Evolutionary conservation across 2,797 vertebrate genomes (phyloP).

Genomic region (Pogoniulus pusillus): DNA sequence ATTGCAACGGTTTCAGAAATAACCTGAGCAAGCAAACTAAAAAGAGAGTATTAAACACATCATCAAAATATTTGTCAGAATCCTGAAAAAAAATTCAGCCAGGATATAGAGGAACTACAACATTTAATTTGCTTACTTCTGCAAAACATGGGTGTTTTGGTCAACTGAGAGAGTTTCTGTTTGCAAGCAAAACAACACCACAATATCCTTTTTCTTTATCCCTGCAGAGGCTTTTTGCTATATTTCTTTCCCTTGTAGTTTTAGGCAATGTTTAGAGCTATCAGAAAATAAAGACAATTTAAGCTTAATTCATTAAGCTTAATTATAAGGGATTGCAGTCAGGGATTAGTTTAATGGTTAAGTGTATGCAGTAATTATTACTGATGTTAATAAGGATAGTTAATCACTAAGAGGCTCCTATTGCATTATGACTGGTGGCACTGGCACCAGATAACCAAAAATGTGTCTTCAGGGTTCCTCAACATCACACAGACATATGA

Average conservation of each 20-base stretch:
- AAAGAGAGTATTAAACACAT: background rate
- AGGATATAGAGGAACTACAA: background rate
- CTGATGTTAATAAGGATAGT: constrained; percentile 45
- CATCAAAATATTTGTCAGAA: background rate
- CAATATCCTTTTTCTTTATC: background rate
- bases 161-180: background rate
- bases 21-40: background rate
- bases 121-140: background rate
- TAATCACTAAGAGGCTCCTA: background rate
- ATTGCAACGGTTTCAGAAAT: background rate
- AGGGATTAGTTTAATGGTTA: constrained; percentile 51
- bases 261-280: constrained; percentile 33
- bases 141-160: background rate
- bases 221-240: background rate
- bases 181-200: background rate
- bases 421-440: background rate
- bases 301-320: constrained; percentile 45
- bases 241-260: constrained; percentile 9
- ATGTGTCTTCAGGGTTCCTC: constrained; percentile 8
- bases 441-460: constrained; percentile 17
- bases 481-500: background rate
- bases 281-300: constrained; percentile 18
- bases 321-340: constrained; percentile 50
- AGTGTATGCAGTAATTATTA: constrained; percentile 31
- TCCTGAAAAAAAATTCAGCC: background rate